Percentiles rank a stretch among this genome's conserved stretches.
Conservation (phyloP, 2,113 vertebrate genomes). For the Muscicapa adusta region DNA sequence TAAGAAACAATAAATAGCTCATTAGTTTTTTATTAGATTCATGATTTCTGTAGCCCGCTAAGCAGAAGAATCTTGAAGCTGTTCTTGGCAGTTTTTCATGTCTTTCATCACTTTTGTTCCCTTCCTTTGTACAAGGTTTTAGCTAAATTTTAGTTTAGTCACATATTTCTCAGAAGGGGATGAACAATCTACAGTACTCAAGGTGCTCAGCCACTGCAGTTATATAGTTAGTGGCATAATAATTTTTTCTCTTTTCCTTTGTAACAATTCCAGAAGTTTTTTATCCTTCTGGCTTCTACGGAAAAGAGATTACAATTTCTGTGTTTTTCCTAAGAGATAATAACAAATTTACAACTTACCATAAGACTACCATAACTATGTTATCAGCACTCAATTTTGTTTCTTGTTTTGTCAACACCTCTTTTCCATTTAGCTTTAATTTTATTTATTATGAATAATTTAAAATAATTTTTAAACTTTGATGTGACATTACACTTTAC, state of each 20-base stretch:
- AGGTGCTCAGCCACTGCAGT: neutral
- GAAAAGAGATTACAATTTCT: neutral
- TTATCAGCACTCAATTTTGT: fast-evolving
- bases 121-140: neutral
- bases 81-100: neutral
- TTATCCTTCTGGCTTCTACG: neutral
- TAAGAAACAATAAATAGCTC: neutral
- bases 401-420: neutral
- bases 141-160: neutral
- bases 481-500: neutral
- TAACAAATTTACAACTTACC: neutral
- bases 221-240: neutral
- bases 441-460: neutral
- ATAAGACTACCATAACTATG: neutral
- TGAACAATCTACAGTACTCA: neutral
- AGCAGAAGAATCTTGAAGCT: neutral
- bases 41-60: neutral
- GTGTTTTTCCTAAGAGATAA: neutral
- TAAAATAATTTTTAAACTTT: neutral
- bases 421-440: neutral
- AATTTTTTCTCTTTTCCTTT: neutral
- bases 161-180: neutral
- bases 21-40: neutral
- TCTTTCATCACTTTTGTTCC: neutral
- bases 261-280: neutral